Base-by-base conservation (phyloP, 35 echinoderm and acorn worm species). In the Holothuria glaberrima region DNA sequence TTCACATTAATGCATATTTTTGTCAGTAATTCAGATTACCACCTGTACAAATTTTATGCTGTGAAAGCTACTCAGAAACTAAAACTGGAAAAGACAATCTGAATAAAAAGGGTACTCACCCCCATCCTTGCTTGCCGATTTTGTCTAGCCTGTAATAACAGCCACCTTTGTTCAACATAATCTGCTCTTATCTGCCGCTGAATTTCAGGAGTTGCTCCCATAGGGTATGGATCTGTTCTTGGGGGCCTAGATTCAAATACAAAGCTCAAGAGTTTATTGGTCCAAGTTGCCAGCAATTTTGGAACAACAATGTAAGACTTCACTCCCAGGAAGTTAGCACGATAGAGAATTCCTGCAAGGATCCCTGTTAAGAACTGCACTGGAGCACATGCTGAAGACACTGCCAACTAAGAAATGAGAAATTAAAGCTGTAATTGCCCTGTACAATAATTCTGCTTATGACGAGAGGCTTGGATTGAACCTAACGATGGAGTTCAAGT, bases 101-200 rank as follows among this genome's bases (percentile, higher is more conserved):
- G 50, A 54, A 54, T 1, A 54, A 17, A 14, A 17, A 54, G 12
- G 50, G 17, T 24, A 63, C 62, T 66, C n/a, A 68, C 83, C 17
- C 57, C 83, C 20, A 66, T 30, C 58, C 62, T 63, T 63, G 57
- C 83, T 33, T 31, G 62, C 19, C 88, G 70, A 63, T 71, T 89
- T 64, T 82, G 65, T 68, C 87, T 82, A 29, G 92, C 89, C 62
- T 97, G 95, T 5, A 92, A 63, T 16, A 97, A 29, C 24, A 97
- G 26, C 84, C 90, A 91, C 85, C 86, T 60, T 58, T 97, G 95
- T 58, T 97, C 95, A 50, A 97, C 22, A 19, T 89, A 75, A 46
- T 97, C 95, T 84, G 90, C 63, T 50, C 95, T 82, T 76, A 94
- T 93, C 66, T 97, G 95, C 75, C 92, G 63, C 61, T 97, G 95